Conservation (phyloP, 1,140 invertebrate species). For the Aphaenogaster ashmeadi region DNA sequence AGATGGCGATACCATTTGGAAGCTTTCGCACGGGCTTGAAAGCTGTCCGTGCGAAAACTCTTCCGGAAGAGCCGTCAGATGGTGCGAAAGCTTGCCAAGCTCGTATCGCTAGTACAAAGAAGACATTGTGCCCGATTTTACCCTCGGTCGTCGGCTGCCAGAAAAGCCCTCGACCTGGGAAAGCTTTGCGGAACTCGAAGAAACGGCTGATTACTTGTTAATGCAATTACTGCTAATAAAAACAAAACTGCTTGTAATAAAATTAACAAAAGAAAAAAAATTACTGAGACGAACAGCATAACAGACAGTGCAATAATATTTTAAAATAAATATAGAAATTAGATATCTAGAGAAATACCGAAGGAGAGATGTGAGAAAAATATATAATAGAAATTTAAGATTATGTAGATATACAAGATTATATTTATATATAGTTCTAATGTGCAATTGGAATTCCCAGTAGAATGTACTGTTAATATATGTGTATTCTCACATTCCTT, state of each 20-base stretch:
- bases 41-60: slow-evolving; percentile 61
- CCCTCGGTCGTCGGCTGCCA: slow-evolving; percentile 36
- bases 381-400: background rate
- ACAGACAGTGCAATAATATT: background rate
- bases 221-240: background rate
- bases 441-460: background rate
- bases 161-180: slow-evolving; percentile 30
- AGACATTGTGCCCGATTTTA: slow-evolving; percentile 35
- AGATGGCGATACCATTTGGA: slow-evolving; percentile 71
- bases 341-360: background rate
- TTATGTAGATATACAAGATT: too few species aligned
- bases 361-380: background rate
- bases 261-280: background rate
- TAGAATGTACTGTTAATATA: background rate
- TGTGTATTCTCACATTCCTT: background rate
- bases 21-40: slow-evolving; percentile 63
- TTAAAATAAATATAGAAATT: slow-evolving; percentile 20
- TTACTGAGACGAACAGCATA: background rate
- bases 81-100: slow-evolving; percentile 68
- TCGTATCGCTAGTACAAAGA: slow-evolving; percentile 37
- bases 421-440: background rate
- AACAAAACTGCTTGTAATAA: background rate
- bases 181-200: slow-evolving; percentile 4
- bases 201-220: slow-evolving; percentile 30
- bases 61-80: slow-evolving; percentile 68